Conservation (phyloP, 2,113 vertebrate genomes). For the Cyrtonyx montezumae region DNA sequence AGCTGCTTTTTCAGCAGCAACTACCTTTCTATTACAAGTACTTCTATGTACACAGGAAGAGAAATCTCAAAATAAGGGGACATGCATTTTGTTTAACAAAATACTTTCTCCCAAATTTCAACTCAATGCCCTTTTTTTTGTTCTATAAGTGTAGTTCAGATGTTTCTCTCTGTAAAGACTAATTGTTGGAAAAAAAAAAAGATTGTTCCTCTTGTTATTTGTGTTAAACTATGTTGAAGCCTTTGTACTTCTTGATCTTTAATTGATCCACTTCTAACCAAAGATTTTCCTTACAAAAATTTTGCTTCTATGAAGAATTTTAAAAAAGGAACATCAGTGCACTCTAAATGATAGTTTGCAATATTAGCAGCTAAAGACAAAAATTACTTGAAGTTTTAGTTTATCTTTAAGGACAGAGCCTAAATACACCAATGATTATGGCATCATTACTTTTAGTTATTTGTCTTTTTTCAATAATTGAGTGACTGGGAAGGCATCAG, state of each 20-base stretch:
- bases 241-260: neutral
- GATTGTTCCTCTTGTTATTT: neutral
- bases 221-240: neutral
- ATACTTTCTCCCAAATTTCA: neutral
- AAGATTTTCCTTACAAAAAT: neutral
- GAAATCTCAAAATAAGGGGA: neutral
- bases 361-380: neutral
- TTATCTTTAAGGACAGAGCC: neutral
- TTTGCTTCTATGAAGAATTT: neutral
- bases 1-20: neutral
- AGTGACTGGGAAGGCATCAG: neutral
- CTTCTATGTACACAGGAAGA: neutral
- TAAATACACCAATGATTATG: neutral
- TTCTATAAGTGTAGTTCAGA: neutral
- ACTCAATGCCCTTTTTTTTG: neutral
- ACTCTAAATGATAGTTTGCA: neutral
- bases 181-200: neutral
- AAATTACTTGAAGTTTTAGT: neutral
- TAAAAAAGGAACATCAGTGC: neutral
- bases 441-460: neutral
- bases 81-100: rapidly evolving
- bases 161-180: neutral
- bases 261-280: neutral
- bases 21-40: neutral
- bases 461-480: neutral